Evolutionary conservation across 1,140 invertebrate genomes (phyloP), one percentile per base, ranked within the genome.

Genomic region (Spodoptera frugiperda): DNA sequence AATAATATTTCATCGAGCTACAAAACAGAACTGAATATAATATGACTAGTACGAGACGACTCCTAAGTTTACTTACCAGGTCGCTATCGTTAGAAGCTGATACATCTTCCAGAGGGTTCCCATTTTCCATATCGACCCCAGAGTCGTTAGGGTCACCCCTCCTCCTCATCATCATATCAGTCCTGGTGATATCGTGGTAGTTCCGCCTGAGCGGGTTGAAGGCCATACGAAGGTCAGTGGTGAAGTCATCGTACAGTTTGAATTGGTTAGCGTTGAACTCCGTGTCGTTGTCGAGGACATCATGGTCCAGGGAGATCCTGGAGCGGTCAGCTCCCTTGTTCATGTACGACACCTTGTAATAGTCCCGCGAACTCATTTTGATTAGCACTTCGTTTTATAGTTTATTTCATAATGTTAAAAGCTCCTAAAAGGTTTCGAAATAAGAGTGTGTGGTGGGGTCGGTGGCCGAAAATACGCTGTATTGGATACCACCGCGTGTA

Each of bases 221-320:
- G 78, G 86, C 89, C 61, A 92, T 91, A 30, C 90, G 84, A 8
- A 91, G 81, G 53, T 92, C 91, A 14, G 90, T 89, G 1, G 89
- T 87, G 83, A 94, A 93, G 79, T 93, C 92, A 68, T 94, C 92
- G 87, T 85, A 94, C 19, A 94, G 79, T 81, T 91, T 93, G 84
- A 91, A 94, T 80, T 90, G 88, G 80, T 94, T 94, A 48, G 92
- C 91, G 78, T 94, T 94, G 84, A 92, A 91, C 73, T 93, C 92
- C 1, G 91, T 90, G 21, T 91, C 92, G 82, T 94, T 94, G 78
- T 94, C 92, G 71, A 94, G 84, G 0, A 87, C 76, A 48, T 90
- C 87, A 74, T 80, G 84, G 61, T 81, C 86, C 71, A 82, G 59
- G 44, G 74, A 79, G 44, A 81, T 67, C 48, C 75, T 84, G 17